These are phyloP conservation scores for Lycocerus yunnanus DNA, from an alignment of 2,888 invertebrate species.

Conservation along the genomic window DNA sequence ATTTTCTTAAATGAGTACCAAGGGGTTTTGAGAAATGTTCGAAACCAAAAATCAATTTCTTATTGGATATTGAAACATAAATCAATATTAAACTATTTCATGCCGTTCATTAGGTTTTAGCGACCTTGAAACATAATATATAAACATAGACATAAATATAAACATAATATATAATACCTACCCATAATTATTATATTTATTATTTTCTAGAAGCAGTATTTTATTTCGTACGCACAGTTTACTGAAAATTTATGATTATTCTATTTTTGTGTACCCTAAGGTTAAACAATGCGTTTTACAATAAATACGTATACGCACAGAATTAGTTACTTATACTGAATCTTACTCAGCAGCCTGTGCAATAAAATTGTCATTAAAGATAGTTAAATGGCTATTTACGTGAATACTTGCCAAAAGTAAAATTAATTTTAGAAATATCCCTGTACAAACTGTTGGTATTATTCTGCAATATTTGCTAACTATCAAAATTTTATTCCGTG, in stretches of 20 bases:
- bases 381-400: slow-evolving; percentile 23
- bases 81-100: too few relatives aligned
- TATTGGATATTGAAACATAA: too few relatives aligned
- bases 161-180: too few relatives aligned
- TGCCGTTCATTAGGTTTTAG: too few relatives aligned
- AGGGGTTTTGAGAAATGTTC: too few relatives aligned
- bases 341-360: slow-evolving; percentile 14
- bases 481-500: neutral
- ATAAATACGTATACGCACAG: neutral
- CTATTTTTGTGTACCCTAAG: neutral
- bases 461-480: neutral
- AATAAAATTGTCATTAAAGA: slow-evolving; percentile 27
- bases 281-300: neutral
- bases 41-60: too few relatives aligned
- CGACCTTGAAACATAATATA: too few relatives aligned
- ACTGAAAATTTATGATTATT: neutral
- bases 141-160: too few relatives aligned
- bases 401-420: slow-evolving; percentile 17
- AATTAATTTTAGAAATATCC: slow-evolving; percentile 9
- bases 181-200: too few relatives aligned
- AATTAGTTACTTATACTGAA: neutral
- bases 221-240: neutral
- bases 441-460: neutral
- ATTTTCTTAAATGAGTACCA: too few relatives aligned
- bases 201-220: neutral